These are phyloP conservation scores for Conus canariensis DNA, from an alignment of 2,888 invertebrate species.

Conservation along the genomic window DNA sequence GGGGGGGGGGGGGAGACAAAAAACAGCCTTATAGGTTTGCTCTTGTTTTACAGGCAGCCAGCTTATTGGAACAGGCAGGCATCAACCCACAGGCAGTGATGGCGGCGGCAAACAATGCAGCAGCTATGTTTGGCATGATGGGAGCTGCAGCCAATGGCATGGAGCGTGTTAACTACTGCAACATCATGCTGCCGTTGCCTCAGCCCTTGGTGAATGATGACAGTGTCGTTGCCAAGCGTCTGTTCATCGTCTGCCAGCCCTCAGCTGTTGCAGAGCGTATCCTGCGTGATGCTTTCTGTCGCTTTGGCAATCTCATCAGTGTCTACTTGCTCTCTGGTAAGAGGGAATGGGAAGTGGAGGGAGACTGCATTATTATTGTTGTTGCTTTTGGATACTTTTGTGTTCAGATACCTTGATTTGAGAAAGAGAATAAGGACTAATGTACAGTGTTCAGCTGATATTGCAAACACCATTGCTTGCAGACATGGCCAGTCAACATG, in stretches of 20 bases:
- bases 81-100: slow-evolving; percentile 67
- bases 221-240: slow-evolving; percentile 79
- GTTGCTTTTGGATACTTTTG: too few species aligned
- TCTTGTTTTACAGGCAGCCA: slow-evolving; percentile 60
- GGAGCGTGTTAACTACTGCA: slow-evolving; percentile 79
- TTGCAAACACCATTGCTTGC: too few species aligned
- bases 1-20: too few species aligned
- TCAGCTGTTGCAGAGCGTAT: slow-evolving; percentile 88
- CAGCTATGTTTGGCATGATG: slow-evolving; percentile 40
- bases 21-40: too few species aligned
- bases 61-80: slow-evolving; percentile 69
- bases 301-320: slow-evolving; percentile 94
- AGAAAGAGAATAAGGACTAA: too few species aligned
- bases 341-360: neutral
- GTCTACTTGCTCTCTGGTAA: slow-evolving; percentile 90
- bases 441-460: too few species aligned
- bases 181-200: slow-evolving; percentile 80
- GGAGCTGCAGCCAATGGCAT: slow-evolving; percentile 49
- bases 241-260: slow-evolving; percentile 82
- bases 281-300: slow-evolving; percentile 91
- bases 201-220: slow-evolving; percentile 81
- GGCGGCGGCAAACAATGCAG: slow-evolving; percentile 34
- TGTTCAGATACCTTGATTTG: too few species aligned
- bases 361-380: too few species aligned
- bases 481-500: too few species aligned